A percentile compares a stretch with the other conserved stretches of the same genome.
phyloP scores from a whole-genome alignment of 2,888 invertebrate species.

The Scotopteryx bipunctaria region DNA sequence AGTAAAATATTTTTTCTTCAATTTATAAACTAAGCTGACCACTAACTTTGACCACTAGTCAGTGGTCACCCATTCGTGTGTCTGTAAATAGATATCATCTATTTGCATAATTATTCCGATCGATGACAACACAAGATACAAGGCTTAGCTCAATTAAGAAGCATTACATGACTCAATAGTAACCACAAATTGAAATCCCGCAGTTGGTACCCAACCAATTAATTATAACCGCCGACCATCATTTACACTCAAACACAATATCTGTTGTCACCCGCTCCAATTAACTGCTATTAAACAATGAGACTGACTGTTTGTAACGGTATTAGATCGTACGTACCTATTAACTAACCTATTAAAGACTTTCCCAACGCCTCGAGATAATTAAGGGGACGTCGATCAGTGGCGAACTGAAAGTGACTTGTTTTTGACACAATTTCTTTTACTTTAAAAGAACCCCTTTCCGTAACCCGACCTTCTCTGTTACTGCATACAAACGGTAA shows the following conservation, averaged over 20 bases:
- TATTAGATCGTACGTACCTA: slow-evolving; percentile 64
- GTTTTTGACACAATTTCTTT: background rate
- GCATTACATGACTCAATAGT: slow-evolving; percentile 1
- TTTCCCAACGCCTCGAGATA: slow-evolving; percentile 47
- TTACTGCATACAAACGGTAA: too few species aligned
- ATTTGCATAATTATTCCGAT: too few species aligned
- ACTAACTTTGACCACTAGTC: too few species aligned
- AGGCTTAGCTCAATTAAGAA: background rate
- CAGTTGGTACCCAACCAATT: slow-evolving; percentile 22
- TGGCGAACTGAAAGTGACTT: slow-evolving; percentile 10
- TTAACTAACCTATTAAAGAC: slow-evolving; percentile 68
- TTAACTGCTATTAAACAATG: slow-evolving; percentile 71
- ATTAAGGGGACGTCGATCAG: slow-evolving; percentile 4
- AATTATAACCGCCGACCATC: slow-evolving; percentile 48
- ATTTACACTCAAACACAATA: slow-evolving; percentile 44
- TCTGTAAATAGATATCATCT: too few species aligned
- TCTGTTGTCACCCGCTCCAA: slow-evolving; percentile 57
- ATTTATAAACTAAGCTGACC: too few species aligned
- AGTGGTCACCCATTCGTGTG: too few species aligned
- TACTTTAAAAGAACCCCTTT: too few species aligned
- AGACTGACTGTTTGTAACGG: slow-evolving; percentile 59
- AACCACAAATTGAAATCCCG: slow-evolving; percentile 23
- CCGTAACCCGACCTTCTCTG: too few species aligned
- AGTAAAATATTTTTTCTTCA: too few species aligned
- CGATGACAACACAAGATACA: background rate